Percentiles rank a stretch among this genome's conserved stretches.
Conservation (phyloP, 2,888 invertebrate species). For the Empis stercorea region DNA sequence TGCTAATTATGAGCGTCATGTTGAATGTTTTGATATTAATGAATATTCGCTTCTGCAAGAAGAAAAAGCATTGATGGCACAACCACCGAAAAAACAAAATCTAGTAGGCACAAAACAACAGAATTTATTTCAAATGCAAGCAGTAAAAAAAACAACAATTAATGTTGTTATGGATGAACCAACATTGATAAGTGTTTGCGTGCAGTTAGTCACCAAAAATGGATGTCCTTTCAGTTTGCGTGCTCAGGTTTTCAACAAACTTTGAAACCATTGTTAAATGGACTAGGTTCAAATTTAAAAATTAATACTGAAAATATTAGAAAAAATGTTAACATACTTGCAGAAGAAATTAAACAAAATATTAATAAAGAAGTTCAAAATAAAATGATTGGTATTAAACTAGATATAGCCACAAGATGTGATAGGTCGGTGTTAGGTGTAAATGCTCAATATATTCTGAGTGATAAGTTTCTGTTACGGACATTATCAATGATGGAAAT, state of each 20-base stretch:
- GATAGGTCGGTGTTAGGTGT: slow-evolving; percentile 8
- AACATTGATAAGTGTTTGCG: too few species aligned
- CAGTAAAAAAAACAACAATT: too few species aligned
- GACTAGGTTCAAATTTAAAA: neutral
- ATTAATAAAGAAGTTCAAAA: slow-evolving; percentile 1
- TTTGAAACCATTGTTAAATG: neutral
- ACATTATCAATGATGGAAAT: slow-evolving; percentile 8
- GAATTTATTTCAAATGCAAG: too few species aligned
- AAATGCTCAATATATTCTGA: slow-evolving; percentile 9
- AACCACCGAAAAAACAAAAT: too few species aligned
- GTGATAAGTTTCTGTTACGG: slow-evolving; percentile 8
- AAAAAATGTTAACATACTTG: neutral
- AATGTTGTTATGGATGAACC: too few species aligned
- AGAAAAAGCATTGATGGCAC: too few species aligned
- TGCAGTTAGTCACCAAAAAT: too few species aligned
- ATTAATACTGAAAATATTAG: neutral
- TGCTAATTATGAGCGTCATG: too few species aligned
- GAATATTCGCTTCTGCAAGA: too few species aligned
- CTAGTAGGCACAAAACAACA: too few species aligned
- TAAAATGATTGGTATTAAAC: slow-evolving; percentile 7
- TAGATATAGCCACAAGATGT: too few species aligned
- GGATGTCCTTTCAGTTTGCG: neutral
- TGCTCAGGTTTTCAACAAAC: neutral
- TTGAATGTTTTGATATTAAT: too few species aligned
- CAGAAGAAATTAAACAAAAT: neutral